Conservation (phyloP, 2,113 vertebrate genomes). For the Engystomops pustulosus region DNA sequence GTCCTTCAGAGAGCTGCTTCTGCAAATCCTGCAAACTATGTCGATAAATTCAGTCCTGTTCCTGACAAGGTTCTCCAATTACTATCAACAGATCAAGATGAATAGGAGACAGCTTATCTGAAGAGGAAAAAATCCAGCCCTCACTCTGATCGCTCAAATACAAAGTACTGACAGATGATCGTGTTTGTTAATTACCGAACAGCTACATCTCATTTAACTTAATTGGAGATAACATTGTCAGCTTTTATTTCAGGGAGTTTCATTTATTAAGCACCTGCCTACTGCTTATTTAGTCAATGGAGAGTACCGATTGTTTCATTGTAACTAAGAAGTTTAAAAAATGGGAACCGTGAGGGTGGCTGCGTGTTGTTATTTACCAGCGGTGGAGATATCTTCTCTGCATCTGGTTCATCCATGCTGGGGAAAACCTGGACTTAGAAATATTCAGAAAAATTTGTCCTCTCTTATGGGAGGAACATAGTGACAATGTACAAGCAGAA, state of each 20-base stretch:
- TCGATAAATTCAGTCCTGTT: slow-evolving; percentile 68
- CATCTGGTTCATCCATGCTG: too few species aligned
- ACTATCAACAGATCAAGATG: slow-evolving; percentile 69
- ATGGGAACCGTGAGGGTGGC: neutral
- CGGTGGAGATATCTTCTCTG: too few species aligned
- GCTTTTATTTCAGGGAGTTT: slow-evolving; percentile 31
- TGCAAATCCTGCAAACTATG: slow-evolving; percentile 70
- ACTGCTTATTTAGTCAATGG: slow-evolving; percentile 33
- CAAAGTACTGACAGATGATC: slow-evolving; percentile 50
- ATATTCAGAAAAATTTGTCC: too few species aligned
- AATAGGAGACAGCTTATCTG: slow-evolving; percentile 67
- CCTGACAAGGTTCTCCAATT: slow-evolving; percentile 70
- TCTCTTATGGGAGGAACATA: too few species aligned
- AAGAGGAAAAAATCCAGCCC: slow-evolving; percentile 54
- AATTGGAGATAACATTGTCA: slow-evolving; percentile 15
- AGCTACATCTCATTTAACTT: slow-evolving; percentile 2
- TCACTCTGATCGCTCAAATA: slow-evolving; percentile 9
- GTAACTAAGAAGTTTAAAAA: slow-evolving; percentile 3
- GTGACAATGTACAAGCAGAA: too few species aligned
- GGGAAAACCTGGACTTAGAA: too few species aligned
- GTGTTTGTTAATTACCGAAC: slow-evolving; percentile 61
- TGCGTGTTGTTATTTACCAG: neutral
- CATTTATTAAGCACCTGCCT: slow-evolving; percentile 39
- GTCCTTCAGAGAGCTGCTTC: slow-evolving; percentile 71
- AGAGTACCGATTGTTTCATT: slow-evolving; percentile 20